phyloP scores from a whole-genome alignment of 2,113 vertebrate species.

The Calidris pygmaea region DNA sequence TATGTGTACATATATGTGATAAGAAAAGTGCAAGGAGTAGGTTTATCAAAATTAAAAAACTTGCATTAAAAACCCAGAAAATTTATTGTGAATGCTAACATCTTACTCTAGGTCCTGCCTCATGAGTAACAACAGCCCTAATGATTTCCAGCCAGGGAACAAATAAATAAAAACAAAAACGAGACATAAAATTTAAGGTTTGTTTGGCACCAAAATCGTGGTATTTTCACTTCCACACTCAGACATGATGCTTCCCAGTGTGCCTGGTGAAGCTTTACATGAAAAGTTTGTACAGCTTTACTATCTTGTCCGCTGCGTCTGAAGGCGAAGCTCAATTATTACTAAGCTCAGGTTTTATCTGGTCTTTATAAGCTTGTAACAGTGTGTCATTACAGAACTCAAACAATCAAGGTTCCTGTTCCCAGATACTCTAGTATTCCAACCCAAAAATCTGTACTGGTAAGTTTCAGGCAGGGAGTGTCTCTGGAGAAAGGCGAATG shows the following conservation, averaged over 20 bases:
- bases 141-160: neutral
- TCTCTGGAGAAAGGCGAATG: neutral
- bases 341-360: neutral
- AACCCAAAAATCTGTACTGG: neutral
- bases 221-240: neutral
- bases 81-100: neutral
- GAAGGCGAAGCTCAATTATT: neutral
- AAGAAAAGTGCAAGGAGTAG: neutral
- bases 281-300: neutral
- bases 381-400: neutral
- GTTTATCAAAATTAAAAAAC: neutral
- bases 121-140: neutral
- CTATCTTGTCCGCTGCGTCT: neutral
- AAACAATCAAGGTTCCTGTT: neutral
- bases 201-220: neutral
- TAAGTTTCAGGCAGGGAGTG: neutral
- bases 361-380: neutral
- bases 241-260: neutral
- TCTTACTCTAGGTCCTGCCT: neutral
- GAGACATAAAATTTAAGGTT: neutral
- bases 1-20: neutral
- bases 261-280: neutral
- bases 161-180: neutral
- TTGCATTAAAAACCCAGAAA: neutral
- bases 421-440: neutral